Evolutionary conservation across 2,113 vertebrate species (phyloP).

Genomic region (Rhagologus leucostigma): DNA sequence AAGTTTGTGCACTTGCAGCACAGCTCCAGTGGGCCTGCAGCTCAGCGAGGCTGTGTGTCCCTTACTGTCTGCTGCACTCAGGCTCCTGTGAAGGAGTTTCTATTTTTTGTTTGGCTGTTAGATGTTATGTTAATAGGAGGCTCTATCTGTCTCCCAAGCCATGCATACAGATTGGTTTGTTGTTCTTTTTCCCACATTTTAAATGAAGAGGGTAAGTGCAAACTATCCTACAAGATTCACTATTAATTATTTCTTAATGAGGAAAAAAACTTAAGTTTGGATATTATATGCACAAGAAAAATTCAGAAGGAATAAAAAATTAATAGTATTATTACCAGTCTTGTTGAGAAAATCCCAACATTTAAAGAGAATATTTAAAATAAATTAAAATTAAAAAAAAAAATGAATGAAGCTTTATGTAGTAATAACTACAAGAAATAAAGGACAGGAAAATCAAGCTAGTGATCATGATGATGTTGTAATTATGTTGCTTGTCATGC

Average conservation of each 20-base stretch:
- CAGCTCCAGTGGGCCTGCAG: not conserved
- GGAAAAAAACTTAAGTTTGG: not conserved
- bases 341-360: not conserved
- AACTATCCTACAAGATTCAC: not conserved
- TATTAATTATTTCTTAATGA: not conserved
- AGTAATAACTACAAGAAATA: not conserved
- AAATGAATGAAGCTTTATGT: not conserved
- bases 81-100: not conserved
- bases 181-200: not conserved
- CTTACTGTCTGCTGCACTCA: not conserved
- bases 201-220: not conserved
- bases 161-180: not conserved
- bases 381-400: not conserved
- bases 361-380: not conserved
- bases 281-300: not conserved
- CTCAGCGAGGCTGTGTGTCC: accelerated
- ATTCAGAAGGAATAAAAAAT: not conserved
- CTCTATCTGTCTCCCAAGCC: not conserved
- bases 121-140: not conserved
- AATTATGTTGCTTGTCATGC: not conserved
- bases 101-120: not conserved
- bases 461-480: not conserved
- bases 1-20: not conserved
- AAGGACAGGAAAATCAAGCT: not conserved
- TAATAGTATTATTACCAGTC: not conserved